Evolutionary conservation across 2,113 vertebrate genomes (phyloP).

Genomic region (Galbula dea): DNA sequence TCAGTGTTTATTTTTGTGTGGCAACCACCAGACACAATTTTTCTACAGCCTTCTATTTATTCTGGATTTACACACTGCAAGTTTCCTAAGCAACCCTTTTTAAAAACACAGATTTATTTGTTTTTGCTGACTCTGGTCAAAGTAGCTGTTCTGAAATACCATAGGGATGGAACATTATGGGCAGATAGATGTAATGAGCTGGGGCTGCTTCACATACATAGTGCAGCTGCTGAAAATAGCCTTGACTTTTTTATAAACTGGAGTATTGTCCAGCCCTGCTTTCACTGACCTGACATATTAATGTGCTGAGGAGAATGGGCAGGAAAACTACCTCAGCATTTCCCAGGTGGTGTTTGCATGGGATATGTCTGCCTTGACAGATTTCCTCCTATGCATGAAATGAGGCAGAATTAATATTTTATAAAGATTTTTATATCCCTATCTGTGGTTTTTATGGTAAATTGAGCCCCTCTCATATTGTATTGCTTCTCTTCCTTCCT

Average conservation of each 20-base stretch:
- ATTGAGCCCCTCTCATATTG: not conserved
- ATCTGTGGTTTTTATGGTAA: not conserved
- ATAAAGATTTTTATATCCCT: not conserved
- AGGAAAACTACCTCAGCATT: not conserved
- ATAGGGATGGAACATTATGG: not conserved
- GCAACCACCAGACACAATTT: not conserved
- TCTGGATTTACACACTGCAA: not conserved
- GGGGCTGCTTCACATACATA: not conserved
- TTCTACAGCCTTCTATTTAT: conserved; percentile 11
- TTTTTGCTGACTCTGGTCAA: not conserved
- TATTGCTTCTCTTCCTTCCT: not conserved
- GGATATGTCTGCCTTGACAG: not conserved
- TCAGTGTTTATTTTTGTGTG: not conserved
- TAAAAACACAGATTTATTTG: not conserved
- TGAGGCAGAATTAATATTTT: not conserved
- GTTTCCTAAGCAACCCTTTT: not conserved
- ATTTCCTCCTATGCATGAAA: not conserved
- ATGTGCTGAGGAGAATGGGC: not conserved
- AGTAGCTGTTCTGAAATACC: not conserved
- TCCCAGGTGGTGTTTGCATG: not conserved
- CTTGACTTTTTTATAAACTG: not conserved
- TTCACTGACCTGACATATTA: not conserved
- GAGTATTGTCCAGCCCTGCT: not conserved
- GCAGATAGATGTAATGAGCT: not conserved
- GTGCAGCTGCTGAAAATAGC: conserved; percentile 7